Percentiles rank a stretch among this genome's conserved stretches.
Conservation (phyloP, 2,888 invertebrate genomes). For the Portevinia maculata region DNA sequence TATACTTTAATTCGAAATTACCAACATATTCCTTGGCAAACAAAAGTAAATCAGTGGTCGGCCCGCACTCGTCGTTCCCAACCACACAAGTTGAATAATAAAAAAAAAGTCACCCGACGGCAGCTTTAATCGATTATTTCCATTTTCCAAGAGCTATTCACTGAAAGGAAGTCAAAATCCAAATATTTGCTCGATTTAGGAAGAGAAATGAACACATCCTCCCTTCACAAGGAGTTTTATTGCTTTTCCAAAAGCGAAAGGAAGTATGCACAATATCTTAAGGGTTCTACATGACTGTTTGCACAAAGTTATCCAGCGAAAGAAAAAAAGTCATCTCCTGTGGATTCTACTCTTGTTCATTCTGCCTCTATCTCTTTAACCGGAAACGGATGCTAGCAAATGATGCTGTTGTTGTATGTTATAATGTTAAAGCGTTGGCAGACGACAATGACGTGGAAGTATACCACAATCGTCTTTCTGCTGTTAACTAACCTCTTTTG, state of each 20-base stretch:
- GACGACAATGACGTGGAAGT: constrained; percentile 36
- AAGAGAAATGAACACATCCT: constrained; percentile 71
- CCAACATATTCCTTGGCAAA: constrained; percentile 9
- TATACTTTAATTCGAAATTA: no score
- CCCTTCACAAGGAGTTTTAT: constrained; percentile 60
- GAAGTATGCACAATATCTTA: constrained; percentile 72
- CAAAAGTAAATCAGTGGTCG: constrained; percentile 21
- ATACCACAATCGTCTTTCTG: constrained; percentile 27
- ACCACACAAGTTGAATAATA: no score
- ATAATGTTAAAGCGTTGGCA: neutral
- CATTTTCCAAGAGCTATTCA: constrained; percentile 30
- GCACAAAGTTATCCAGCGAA: constrained; percentile 57
- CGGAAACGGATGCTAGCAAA: constrained; percentile 69
- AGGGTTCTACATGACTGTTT: constrained; percentile 62
- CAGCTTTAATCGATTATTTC: constrained; percentile 53
- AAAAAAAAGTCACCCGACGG: no score
- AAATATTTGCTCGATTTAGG: constrained; percentile 73
- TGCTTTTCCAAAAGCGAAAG: constrained; percentile 59
- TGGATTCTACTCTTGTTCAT: constrained; percentile 37
- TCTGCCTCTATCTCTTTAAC: constrained; percentile 45
- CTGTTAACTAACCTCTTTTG: constrained; percentile 8
- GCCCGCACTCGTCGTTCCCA: no score
- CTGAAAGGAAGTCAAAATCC: constrained; percentile 67
- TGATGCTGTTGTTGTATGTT: constrained; percentile 38
- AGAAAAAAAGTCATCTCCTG: constrained; percentile 62